Evolutionary conservation across 30 jellyfish, hydroid and myxozoan species (phyloP).

Genomic region (Cassiopea xamachana): DNA sequence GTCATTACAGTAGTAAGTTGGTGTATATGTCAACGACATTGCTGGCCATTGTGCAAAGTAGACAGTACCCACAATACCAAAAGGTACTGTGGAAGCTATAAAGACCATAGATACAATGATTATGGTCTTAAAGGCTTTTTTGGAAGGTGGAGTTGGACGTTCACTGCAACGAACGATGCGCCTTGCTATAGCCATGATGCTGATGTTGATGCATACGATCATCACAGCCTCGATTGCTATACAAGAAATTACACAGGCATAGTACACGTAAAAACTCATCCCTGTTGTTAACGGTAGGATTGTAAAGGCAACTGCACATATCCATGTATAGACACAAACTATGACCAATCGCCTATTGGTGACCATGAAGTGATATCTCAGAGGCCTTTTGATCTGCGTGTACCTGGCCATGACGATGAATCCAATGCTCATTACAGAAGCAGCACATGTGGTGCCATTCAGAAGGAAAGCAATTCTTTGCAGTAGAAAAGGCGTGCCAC

Average conservation of each 20-base stretch:
- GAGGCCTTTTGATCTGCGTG: slow-evolving; percentile 34
- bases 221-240: background rate
- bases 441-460: slow-evolving; percentile 26
- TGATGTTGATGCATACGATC: background rate
- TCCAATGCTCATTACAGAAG: slow-evolving; percentile 21
- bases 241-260: background rate
- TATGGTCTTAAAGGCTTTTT: slow-evolving; percentile 29
- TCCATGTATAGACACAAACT: slow-evolving; percentile 28
- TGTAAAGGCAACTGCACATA: background rate
- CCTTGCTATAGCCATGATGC: background rate
- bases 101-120: background rate
- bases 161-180: background rate
- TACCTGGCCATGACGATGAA: slow-evolving; percentile 17
- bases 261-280: background rate
- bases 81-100: background rate
- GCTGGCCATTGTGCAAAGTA: slow-evolving; percentile 37
- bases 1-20: background rate
- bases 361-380: slow-evolving; percentile 3
- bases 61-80: background rate
- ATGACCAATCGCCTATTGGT: slow-evolving; percentile 14
- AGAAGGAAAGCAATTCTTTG: slow-evolving; percentile 27
- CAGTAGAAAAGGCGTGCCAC: background rate
- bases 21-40: background rate
- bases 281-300: slow-evolving; percentile 24
- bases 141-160: background rate